A percentile compares a stretch with the other conserved stretches of the same genome.
Evolutionary conservation across 2,113 vertebrate species (phyloP).

Genomic region (Ophthalmolycus amberensis): DNA sequence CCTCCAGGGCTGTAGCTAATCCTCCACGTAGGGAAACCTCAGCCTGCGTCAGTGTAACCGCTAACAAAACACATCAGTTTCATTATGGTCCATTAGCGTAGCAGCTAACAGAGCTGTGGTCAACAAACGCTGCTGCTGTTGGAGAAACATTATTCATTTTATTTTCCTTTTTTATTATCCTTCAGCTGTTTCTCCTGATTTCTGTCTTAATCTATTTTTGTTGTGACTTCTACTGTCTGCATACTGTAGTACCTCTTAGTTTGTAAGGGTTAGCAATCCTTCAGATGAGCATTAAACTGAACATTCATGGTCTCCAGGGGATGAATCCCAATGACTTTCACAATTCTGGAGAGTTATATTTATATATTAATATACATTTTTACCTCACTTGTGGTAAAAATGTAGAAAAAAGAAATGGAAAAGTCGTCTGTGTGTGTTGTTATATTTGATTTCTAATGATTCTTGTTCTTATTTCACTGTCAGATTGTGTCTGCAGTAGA

Average conservation of each 20-base stretch:
- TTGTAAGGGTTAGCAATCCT: no score
- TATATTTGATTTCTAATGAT: neutral
- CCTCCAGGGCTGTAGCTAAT: neutral
- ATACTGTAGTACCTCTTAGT: neutral
- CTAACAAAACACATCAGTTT: neutral
- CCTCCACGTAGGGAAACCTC: neutral
- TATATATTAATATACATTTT: neutral
- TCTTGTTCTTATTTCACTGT: neutral
- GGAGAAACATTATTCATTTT: neutral
- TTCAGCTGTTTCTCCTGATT: neutral
- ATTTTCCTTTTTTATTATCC: neutral
- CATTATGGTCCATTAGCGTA: conserved; percentile 6
- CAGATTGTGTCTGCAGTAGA: conserved; percentile 70
- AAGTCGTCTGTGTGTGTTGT: neutral
- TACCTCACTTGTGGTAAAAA: neutral
- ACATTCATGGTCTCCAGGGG: neutral
- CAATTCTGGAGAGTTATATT: no score
- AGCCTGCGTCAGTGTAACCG: neutral
- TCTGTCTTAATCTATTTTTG: neutral
- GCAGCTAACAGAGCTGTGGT: neutral
- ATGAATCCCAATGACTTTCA: no score
- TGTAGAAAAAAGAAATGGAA: neutral
- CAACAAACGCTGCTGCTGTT: neutral
- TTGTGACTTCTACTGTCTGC: neutral
- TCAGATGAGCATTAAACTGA: no score